Conservation (phyloP, 2,888 invertebrate species). For the Ceraclea dissimilis region DNA sequence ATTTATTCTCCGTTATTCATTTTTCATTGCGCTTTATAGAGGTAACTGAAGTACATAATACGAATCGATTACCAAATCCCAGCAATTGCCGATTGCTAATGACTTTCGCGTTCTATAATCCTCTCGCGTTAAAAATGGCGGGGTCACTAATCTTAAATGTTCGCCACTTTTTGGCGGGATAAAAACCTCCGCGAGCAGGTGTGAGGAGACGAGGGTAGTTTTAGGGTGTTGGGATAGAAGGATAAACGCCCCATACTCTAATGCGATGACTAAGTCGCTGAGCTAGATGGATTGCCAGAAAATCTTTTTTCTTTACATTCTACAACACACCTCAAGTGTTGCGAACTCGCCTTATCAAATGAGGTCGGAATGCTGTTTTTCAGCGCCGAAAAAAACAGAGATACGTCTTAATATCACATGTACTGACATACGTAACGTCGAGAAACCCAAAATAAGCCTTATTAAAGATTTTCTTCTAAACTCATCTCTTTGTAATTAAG, state of each 20-base stretch:
- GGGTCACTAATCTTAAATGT: slow-evolving; percentile 22
- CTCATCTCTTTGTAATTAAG: no score
- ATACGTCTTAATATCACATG: no score
- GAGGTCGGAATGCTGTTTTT: no score
- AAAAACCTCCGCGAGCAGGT: slow-evolving; percentile 12
- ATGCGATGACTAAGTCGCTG: slow-evolving; percentile 26
- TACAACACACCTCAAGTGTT: background rate
- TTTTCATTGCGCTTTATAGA: no score
- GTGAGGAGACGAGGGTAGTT: slow-evolving; percentile 11
- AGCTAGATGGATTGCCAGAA: slow-evolving; percentile 26
- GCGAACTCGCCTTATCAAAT: background rate
- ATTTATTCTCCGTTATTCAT: no score
- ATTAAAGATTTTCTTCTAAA: no score
- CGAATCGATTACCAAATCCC: no score
- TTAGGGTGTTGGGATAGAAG: slow-evolving; percentile 4
- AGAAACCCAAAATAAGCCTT: no score
- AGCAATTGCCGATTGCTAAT: background rate
- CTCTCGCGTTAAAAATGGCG: slow-evolving; percentile 21
- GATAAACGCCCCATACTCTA: slow-evolving; percentile 21
- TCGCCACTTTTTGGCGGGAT: slow-evolving; percentile 10
- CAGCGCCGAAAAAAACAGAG: no score
- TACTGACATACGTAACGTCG: no score
- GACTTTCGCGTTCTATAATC: slow-evolving; percentile 13
- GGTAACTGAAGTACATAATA: no score
- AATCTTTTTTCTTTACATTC: slow-evolving; percentile 17